Evolutionary conservation across 2,888 invertebrate species (phyloP).

Genomic region (Marasmarcha lunaedactyla): DNA sequence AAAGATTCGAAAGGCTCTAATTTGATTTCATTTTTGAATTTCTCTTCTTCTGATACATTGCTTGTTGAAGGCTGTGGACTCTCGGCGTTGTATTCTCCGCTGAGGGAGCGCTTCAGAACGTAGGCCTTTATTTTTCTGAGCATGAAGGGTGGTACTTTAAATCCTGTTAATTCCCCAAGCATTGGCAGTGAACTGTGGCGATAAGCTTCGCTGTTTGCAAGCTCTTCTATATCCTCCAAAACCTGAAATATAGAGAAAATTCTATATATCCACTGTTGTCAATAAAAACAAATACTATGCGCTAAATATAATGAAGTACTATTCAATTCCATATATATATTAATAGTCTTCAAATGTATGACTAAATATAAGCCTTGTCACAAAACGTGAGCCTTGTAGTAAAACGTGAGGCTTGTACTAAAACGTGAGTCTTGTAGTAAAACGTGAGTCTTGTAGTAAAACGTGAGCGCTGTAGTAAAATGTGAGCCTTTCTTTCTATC

Average conservation of each 20-base stretch:
- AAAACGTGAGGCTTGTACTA: too few species aligned
- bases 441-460: too few species aligned
- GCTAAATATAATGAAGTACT: too few species aligned
- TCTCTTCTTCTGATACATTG: constrained; percentile 37
- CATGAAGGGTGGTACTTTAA: constrained; percentile 81
- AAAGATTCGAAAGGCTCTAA: constrained; percentile 51
- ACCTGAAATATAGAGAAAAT: constrained; percentile 64
- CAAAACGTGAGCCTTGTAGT: too few species aligned
- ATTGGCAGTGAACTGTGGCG: constrained; percentile 73
- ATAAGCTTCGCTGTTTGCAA: constrained; percentile 80
- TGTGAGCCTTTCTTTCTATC: too few species aligned
- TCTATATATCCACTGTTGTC: constrained; percentile 1
- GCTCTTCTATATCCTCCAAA: constrained; percentile 81
- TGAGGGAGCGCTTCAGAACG: constrained; percentile 53
- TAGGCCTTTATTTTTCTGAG: constrained; percentile 78
- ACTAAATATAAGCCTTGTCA: too few species aligned
- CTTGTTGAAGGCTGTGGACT: constrained; percentile 52
- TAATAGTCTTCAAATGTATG: too few species aligned
- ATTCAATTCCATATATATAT: too few species aligned
- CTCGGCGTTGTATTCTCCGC: constrained; percentile 38
- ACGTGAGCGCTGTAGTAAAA: too few species aligned
- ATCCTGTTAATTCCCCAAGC: constrained; percentile 78
- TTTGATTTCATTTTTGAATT: constrained; percentile 46
- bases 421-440: too few species aligned
- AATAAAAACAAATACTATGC: too few species aligned